Evolutionary conservation across 2,797 vertebrate species (phyloP).

Genomic region (Amphiprion clarkii): DNA sequence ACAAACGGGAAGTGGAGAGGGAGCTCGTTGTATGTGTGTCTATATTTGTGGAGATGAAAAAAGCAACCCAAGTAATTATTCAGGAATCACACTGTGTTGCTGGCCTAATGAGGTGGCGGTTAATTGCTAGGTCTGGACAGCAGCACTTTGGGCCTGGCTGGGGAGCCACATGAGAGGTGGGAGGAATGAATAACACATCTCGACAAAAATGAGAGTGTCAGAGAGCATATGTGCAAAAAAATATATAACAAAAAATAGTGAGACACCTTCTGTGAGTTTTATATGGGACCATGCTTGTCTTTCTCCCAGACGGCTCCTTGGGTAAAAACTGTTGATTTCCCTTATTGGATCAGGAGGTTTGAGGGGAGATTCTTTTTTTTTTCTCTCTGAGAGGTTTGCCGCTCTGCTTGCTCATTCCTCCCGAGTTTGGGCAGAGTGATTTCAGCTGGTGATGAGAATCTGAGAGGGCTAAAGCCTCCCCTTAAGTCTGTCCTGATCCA

Average conservation of each 20-base stretch:
- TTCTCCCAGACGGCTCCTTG: conserved; percentile 16
- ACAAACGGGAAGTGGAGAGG: conserved; percentile 23
- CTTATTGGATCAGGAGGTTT: conserved; percentile 53
- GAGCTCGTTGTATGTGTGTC: conserved; percentile 11
- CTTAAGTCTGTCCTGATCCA: conserved; percentile 54
- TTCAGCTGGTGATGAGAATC: conserved; percentile 55
- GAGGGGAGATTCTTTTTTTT: neutral
- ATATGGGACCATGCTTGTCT: conserved; percentile 14
- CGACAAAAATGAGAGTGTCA: conserved; percentile 34
- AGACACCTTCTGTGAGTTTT: conserved; percentile 13
- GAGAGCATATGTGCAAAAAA: conserved; percentile 17
- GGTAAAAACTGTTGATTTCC: conserved; percentile 45
- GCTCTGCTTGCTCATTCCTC: conserved; percentile 42
- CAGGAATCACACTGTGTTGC: conserved; percentile 62
- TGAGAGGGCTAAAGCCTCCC: conserved; percentile 51
- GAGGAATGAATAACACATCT: conserved; percentile 49
- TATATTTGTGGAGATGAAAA: conserved; percentile 21
- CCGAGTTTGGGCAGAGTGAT: conserved; percentile 40
- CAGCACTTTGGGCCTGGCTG: conserved; percentile 48
- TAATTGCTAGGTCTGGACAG: conserved; percentile 67
- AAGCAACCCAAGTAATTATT: conserved; percentile 61
- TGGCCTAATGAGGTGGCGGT: conserved; percentile 69
- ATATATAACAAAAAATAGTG: neutral
- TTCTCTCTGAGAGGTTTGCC: conserved; percentile 16
- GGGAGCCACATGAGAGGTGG: conserved; percentile 30